Conservation (phyloP, 2,113 vertebrate species). For the Elephas maximus region DNA sequence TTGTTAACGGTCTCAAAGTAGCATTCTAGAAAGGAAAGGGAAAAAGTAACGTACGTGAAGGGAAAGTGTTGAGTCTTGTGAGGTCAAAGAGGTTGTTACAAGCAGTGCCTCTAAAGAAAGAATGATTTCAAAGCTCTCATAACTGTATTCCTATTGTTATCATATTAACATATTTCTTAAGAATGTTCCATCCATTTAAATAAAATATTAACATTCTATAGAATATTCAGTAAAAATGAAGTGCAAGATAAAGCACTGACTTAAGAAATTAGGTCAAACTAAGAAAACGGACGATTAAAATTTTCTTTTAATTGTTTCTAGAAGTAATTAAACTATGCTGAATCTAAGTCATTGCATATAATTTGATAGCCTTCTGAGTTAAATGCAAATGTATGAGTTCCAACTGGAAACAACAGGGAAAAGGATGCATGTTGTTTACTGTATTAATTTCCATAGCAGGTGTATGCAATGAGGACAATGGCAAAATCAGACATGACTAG, state of each 20-base stretch:
- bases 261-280: slow-evolving; percentile 80
- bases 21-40: not conserved
- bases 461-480: slow-evolving; percentile 40
- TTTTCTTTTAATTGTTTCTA: slow-evolving; percentile 63
- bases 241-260: slow-evolving; percentile 69
- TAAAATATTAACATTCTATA: slow-evolving; percentile 56
- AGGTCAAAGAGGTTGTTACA: not conserved
- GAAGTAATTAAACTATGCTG: slow-evolving; percentile 52
- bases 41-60: not conserved
- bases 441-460: slow-evolving; percentile 46
- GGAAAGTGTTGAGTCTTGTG: not conserved
- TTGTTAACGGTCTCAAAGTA: not conserved
- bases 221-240: slow-evolving; percentile 73
- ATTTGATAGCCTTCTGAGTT: slow-evolving; percentile 55
- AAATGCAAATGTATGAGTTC: slow-evolving; percentile 70
- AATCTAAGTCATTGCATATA: slow-evolving; percentile 56
- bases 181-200: slow-evolving; percentile 66
- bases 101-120: not conserved
- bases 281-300: slow-evolving; percentile 74
- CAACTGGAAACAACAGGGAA: slow-evolving; percentile 59
- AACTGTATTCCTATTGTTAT: not conserved
- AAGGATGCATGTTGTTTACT: not conserved
- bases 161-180: slow-evolving; percentile 72
- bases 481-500: slow-evolving; percentile 61
- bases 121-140: not conserved